Conservation (phyloP, 2,888 invertebrate species). For the Pyralis farinalis region DNA sequence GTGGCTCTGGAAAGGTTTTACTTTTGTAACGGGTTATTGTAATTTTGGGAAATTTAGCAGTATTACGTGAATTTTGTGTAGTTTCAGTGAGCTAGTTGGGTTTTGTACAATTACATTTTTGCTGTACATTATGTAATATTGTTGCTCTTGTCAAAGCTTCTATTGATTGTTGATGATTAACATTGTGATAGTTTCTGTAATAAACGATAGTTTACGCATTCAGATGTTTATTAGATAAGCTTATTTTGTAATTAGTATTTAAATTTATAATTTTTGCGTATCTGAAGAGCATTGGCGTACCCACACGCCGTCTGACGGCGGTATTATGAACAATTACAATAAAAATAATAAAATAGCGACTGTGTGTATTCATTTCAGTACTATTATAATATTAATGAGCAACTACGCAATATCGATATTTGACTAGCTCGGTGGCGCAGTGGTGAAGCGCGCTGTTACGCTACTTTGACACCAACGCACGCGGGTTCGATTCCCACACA, state of each 20-base stretch:
- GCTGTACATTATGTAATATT: slow-evolving; percentile 30
- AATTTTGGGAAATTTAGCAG: slow-evolving; percentile 49
- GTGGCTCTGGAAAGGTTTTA: slow-evolving; percentile 34
- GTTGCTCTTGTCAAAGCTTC: slow-evolving; percentile 68
- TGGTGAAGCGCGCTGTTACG: too few species aligned
- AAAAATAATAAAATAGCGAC: slow-evolving; percentile 78
- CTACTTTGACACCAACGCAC: too few species aligned
- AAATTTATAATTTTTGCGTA: slow-evolving; percentile 42
- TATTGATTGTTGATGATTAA: slow-evolving; percentile 58
- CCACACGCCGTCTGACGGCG: slow-evolving; percentile 50
- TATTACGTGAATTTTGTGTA: slow-evolving; percentile 42
- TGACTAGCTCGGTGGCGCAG: too few species aligned
- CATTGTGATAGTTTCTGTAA: slow-evolving; percentile 37
- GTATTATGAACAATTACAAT: slow-evolving; percentile 79
- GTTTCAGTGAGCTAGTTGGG: slow-evolving; percentile 20
- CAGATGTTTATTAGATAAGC: slow-evolving; percentile 25
- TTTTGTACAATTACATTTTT: slow-evolving; percentile 13
- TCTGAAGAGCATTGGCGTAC: slow-evolving; percentile 46
- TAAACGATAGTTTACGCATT: slow-evolving; percentile 37
- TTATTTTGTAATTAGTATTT: slow-evolving; percentile 35
- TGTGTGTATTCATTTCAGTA: slow-evolving; percentile 34
- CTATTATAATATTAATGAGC: too few species aligned
- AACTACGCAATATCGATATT: too few species aligned
- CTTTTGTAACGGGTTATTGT: slow-evolving; percentile 25
- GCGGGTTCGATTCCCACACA: too few species aligned